Base-by-base conservation (phyloP, 2,888 invertebrate genomes). In the Scrobipalpa atriplicella region DNA sequence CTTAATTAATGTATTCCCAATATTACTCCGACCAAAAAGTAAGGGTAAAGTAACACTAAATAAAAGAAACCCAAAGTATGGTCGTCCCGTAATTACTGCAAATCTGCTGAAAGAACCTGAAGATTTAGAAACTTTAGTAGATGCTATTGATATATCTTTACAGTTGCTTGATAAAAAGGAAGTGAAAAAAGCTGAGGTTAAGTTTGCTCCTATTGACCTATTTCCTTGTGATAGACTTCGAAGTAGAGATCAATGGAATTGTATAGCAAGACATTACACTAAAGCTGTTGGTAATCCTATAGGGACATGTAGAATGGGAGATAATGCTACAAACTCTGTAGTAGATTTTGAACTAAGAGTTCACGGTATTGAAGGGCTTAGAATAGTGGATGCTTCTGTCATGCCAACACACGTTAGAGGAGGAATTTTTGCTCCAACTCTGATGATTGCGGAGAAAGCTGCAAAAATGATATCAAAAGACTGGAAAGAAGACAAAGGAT, bases 391-490 rank as follows among this genome's bases (percentile, higher is more conserved):
- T 68, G 87, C 92, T 61, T 93, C 93, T 16, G 84, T 93, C 7
- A 92, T 93, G 92, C 93, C 93, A 0, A 84, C 86, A 21, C 90
- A 92, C 69, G 90, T 87, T 0, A 79, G 93, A 41, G 91, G 90
- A 29, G 84, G 87, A 1, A 84, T 87, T 47, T 83, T 87, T 70
- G 88, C 85, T 65, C 86, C 92, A 1, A 89, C 90, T 11, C 80
- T 93, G 75, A 92, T 93, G 93, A 91, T 93, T 66, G 93, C 93
- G 47, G 93, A 93, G 70, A 92, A 92, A 76, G 90, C 84, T 10
- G 84, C 89, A 5, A 87, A 86, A 71, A 80, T 92, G 80, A 83
- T 93, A 7, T 76, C 86, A 19, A 90, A 85, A 78, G 90, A 93
- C 69, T 92, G 92, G 92, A 89, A 90, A 70, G 88, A 92, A 72